Base-by-base conservation (phyloP, 2,113 vertebrate genomes). In the Lepisosteus oculatus region DNA sequence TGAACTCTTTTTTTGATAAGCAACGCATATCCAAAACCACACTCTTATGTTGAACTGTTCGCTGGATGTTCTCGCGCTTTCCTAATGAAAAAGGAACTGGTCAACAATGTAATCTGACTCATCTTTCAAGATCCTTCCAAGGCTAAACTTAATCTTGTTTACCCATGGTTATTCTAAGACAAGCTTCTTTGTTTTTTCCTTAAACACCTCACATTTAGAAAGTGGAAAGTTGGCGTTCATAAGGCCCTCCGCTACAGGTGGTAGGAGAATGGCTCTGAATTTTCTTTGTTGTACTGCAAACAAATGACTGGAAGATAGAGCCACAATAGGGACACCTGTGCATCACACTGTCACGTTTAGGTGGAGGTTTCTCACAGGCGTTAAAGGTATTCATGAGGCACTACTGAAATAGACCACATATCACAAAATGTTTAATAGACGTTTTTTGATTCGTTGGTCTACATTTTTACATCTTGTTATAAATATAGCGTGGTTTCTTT, bases 21-120 rank as follows among this genome's bases (percentile, higher is more conserved):
- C 9, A 55, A 15, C 15, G 1, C 9, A 68, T 8, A 41, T 41
- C 13, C 67, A 68, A 55, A 2, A 11, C 6, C 43, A 65, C 41
- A 7, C 62, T 3, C 45, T 51, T 68, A n/a, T 70, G 74, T 67
- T 73, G 79, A 51, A 6, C 67, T 77, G 83, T 83, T 84, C 83
- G 81, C 79, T 76, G 85, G 84, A 84, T 82, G 83, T 78, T 80
- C 69, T 74, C 79, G 68, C 72, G 81, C 79, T 80, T 76, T 86
- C 81, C 79, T 70, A 68, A 74, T 87, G 89, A 44, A 91, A 86
- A 90, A 87, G 79, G 81, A 89, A 88, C 81, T 17, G 73, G 75
- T 81, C 79, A 68, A 61, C 61, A 81, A 80, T 83, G 80, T 85
- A 90, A 91, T 89, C 84, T 88, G 85, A 74, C 85, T 85, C 81